Evolutionary conservation across 2,113 vertebrate genomes (phyloP).

Genomic region (Apteryx mantelli): DNA sequence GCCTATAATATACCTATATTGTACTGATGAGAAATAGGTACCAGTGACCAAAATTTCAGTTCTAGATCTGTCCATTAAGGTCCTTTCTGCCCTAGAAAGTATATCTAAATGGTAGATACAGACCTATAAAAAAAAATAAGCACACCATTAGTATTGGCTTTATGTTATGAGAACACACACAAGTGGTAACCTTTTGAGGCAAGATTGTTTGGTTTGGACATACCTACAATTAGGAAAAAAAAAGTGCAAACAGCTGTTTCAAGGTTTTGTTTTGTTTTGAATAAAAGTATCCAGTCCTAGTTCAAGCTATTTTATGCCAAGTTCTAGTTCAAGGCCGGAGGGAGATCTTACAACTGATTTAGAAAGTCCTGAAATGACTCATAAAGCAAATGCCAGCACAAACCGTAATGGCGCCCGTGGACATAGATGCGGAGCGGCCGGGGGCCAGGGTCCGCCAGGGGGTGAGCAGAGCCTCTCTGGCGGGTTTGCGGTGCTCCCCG

Average conservation of each 20-base stretch:
- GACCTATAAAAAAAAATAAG: not conserved
- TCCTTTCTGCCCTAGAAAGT: not conserved
- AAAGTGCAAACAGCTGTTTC: constrained; percentile 40
- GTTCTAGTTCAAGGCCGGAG: not conserved
- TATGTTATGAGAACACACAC: not conserved
- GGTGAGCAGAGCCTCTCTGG: not conserved
- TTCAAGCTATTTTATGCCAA: not conserved
- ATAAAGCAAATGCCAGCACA: not conserved
- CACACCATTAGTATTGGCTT: not conserved
- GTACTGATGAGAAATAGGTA: not conserved
- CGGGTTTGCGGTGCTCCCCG: not conserved
- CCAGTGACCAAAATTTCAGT: not conserved
- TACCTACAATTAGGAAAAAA: not conserved
- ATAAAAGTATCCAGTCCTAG: constrained; percentile 1
- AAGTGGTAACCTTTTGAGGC: not conserved
- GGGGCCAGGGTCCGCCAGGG: not conserved
- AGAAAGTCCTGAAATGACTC: not conserved
- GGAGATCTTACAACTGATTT: not conserved
- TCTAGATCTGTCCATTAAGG: not conserved
- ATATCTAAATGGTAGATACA: not conserved
- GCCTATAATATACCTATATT: not conserved
- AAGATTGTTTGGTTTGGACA: constrained; percentile 43
- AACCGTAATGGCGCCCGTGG: not conserved
- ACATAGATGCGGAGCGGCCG: not conserved
- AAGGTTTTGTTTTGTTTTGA: constrained; percentile 39